A percentile compares a stretch with the other conserved stretches of the same genome.
phyloP scores from a whole-genome alignment of 1,140 invertebrate species.

The Listronotus oregonensis region DNA sequence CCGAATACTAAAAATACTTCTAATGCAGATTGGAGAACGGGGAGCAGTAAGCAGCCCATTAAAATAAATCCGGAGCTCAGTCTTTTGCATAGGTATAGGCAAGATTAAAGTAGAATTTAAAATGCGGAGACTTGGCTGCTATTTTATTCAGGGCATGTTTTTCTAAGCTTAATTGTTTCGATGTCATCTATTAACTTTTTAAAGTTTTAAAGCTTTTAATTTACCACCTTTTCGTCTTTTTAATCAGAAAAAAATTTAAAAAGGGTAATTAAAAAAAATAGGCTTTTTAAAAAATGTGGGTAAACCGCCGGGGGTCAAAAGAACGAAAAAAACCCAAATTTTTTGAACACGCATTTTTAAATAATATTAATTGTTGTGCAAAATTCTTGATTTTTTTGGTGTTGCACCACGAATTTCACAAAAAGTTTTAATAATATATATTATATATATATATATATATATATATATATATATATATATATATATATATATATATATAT shows the following conservation, averaged over 20 bases:
- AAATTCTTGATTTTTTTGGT: too few species aligned
- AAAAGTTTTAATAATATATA: too few species aligned
- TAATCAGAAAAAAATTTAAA: neutral
- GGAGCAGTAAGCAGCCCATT: constrained; percentile 17
- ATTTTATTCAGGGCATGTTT: constrained; percentile 6
- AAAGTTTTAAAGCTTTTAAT: neutral
- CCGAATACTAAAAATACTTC: constrained; percentile 1
- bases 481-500: too few species aligned
- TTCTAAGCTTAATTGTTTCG: constrained; percentile 20
- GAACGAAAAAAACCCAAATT: too few species aligned
- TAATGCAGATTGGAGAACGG: constrained; percentile 28
- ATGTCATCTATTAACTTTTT: neutral
- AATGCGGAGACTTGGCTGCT: constrained; percentile 6
- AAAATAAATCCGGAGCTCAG: constrained; percentile 24
- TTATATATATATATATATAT: too few species aligned
- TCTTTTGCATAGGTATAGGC: constrained; percentile 24
- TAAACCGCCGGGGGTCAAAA: neutral
- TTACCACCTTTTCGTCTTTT: neutral
- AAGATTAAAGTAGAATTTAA: constrained; percentile 29
- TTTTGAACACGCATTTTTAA: too few species aligned
- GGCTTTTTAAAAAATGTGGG: neutral
- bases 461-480: too few species aligned
- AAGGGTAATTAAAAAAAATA: neutral
- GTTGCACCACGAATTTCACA: too few species aligned
- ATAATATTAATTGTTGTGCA: too few species aligned